Conservation (phyloP, 2,797 vertebrate species). For the Mormyrus proboscirostris region DNA sequence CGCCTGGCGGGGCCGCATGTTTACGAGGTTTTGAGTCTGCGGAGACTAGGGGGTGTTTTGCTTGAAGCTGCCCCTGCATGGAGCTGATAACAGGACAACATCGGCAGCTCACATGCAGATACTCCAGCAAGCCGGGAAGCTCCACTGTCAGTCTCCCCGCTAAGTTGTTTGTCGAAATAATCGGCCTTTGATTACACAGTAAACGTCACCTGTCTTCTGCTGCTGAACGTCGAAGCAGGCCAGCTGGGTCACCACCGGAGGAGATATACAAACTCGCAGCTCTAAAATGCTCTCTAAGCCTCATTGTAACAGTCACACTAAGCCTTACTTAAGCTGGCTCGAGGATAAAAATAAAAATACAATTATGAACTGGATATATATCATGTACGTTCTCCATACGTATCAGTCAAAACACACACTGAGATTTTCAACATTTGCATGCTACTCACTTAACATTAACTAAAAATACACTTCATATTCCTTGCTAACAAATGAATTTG, state of each 20-base stretch:
- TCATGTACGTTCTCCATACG: not conserved
- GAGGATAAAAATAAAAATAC: not conserved
- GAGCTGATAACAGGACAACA: not conserved
- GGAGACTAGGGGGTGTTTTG: not conserved
- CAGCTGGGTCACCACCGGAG: not conserved
- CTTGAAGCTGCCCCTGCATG: not conserved
- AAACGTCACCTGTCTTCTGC: not conserved
- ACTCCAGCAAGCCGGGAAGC: not conserved
- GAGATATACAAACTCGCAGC: not conserved
- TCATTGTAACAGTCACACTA: not conserved
- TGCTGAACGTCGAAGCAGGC: not conserved
- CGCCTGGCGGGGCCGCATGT: not conserved
- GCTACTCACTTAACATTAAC: not conserved
- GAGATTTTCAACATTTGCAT: not conserved
- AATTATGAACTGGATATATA: not conserved
- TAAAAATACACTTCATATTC: not conserved
- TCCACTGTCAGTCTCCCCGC: not conserved
- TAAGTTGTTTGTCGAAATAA: conserved; percentile 5
- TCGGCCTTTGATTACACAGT: not conserved
- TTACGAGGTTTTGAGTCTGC: not conserved
- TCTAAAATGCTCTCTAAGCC: not conserved
- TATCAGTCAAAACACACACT: not conserved
- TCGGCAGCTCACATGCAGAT: not conserved
- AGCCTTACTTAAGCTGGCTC: not conserved
- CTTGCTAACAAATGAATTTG: not conserved